phyloP scores from a whole-genome alignment of 2,113 vertebrate genomes.

The Podarcis raffonei region DNA sequence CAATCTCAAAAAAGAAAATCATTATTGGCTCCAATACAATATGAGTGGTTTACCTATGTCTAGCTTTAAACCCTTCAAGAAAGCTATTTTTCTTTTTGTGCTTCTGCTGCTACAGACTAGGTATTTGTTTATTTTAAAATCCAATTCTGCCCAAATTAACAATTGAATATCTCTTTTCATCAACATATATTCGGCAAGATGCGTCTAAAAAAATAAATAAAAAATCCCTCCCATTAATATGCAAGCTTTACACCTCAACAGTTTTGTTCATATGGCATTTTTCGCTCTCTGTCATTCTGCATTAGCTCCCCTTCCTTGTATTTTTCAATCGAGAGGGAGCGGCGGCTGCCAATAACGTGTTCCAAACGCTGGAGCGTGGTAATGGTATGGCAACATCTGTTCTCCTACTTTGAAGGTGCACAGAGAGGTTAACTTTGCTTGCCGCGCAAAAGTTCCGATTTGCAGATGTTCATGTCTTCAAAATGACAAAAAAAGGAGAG shows the following conservation, averaged over 20 bases:
- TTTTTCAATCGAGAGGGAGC: background rate
- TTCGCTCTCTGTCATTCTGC: conserved; percentile 17
- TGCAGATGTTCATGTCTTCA: conserved; percentile 55
- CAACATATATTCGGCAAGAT: background rate
- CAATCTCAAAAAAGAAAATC: too few relatives aligned
- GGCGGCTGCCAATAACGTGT: background rate
- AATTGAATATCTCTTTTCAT: background rate
- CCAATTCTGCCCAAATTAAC: background rate
- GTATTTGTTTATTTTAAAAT: background rate
- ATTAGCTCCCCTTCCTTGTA: conserved; percentile 12
- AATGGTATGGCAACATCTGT: conserved; percentile 33
- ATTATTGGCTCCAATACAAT: background rate
- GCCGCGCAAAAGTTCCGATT: conserved; percentile 39
- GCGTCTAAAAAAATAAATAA: too few relatives aligned
- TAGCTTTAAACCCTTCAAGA: too few relatives aligned
- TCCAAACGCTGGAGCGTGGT: conserved; percentile 34
- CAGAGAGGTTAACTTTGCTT: conserved; percentile 30
- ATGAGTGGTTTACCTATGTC: background rate
- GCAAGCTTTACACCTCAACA: conserved; percentile 40
- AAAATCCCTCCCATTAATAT: conserved; percentile 23
- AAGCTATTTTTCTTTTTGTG: background rate
- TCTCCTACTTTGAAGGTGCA: conserved; percentile 35
- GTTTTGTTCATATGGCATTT: background rate
- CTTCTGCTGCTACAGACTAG: background rate
- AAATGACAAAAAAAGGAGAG: conserved; percentile 41